Evolutionary conservation across 2,888 invertebrate species (phyloP), one percentile per base, ranked within the genome.

Genomic region (Drosophila pseudotakahashii): DNA sequence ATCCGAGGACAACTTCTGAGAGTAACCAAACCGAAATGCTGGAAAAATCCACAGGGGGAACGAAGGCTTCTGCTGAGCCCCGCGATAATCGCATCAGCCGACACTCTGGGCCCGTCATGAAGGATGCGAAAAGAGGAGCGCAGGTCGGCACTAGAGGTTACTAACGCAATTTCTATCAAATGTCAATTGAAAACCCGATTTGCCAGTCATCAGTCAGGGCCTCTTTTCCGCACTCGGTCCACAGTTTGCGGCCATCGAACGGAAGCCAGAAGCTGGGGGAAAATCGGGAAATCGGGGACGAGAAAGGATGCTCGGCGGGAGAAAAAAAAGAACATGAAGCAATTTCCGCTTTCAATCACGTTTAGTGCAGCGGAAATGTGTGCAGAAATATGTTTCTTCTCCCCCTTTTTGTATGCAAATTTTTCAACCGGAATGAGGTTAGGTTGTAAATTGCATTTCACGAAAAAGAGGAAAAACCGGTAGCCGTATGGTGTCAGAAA

Each of bases 321-420:
- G 54, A 58, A 70, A 51, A 70, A 51, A 54, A 47, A 44, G 62
- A 51, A 79, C 77, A 59, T 66, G 79, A 72, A 63, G 69, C 74
- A 84, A 85, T 85, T 85, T 85, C 84, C 84, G 85, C 71, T 76
- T 78, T 85, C 79, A 85, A 84, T 87, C 76, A 82, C 73, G 72
- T 76, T 84, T 71, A 75, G 78, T 73, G 62, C 63, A 51, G 52
- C 78, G 86, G 86, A 83, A 82, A 82, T 82, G 79, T 81, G 72
- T 47, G 76, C 76, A 55, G 54, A 37, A 63, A 60, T 73, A 59
- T 62, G 41, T 64, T 48, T 62, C 14, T 36, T 13, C 34, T 39
- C 3, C n/a, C 14, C 0, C 0, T 2, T 10, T 67, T n/a, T 30
- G 7, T 11, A 36, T 41, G 44, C 41, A 69, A 32, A 52, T 62